phyloP scores from a whole-genome alignment of 2,888 invertebrate species.

The Drosophila helvetica region DNA sequence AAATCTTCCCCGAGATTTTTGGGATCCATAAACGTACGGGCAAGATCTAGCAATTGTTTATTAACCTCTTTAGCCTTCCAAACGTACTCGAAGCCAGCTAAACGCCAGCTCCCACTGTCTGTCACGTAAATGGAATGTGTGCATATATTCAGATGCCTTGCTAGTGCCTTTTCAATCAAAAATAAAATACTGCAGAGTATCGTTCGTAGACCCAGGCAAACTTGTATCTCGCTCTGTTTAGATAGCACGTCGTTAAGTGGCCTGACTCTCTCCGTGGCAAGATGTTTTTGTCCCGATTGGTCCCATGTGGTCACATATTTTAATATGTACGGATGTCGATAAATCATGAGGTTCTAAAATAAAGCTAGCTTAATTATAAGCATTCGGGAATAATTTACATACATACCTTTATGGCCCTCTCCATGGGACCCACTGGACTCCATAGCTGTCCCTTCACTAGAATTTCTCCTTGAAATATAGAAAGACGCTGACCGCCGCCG shows the following conservation, averaged over 20 bases:
- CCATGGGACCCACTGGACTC: conserved; percentile 88
- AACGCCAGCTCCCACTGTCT: conserved; percentile 94
- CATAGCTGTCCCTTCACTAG: conserved; percentile 87
- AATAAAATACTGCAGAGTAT: conserved; percentile 92
- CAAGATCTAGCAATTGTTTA: conserved; percentile 87
- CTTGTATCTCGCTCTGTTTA: conserved; percentile 90
- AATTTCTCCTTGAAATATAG: conserved; percentile 90
- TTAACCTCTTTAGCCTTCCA: conserved; percentile 89
- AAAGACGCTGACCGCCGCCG: conserved; percentile 86
- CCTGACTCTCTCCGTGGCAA: conserved; percentile 92
- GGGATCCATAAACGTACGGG: conserved; percentile 87
- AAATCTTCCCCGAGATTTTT: conserved; percentile 85
- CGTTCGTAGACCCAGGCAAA: conserved; percentile 93
- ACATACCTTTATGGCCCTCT: conserved; percentile 90
- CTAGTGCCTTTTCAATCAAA: conserved; percentile 91
- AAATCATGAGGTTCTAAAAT: conserved; percentile 90
- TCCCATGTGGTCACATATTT: conserved; percentile 93
- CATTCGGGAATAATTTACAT: too few relatives aligned
- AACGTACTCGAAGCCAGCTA: conserved; percentile 92
- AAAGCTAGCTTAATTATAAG: background rate
- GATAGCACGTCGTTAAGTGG: conserved; percentile 89
- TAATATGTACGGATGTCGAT: conserved; percentile 94
- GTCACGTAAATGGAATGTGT: conserved; percentile 92
- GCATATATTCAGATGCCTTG: conserved; percentile 93
- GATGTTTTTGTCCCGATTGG: conserved; percentile 89